Conservation (phyloP, 2,888 invertebrate species). For the Cistogaster globosa region DNA sequence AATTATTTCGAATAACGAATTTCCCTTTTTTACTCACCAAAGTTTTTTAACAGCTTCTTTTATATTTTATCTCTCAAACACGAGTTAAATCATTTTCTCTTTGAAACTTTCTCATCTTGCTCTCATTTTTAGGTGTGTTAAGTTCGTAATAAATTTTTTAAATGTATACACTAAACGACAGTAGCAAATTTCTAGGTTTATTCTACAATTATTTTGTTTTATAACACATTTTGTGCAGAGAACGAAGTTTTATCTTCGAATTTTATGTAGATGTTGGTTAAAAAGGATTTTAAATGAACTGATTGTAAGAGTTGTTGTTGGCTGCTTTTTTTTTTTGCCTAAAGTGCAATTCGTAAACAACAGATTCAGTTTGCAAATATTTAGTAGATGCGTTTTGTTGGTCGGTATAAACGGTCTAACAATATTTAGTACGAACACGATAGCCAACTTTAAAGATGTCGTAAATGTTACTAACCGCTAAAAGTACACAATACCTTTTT, state of each 20-base stretch:
- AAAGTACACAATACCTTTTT: neutral
- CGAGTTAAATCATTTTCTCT: neutral
- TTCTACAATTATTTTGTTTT: too few species aligned
- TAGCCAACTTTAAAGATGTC: neutral
- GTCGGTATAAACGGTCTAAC: constrained; percentile 70
- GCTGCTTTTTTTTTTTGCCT: constrained; percentile 36
- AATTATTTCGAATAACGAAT: constrained; percentile 41
- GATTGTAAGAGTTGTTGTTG: constrained; percentile 8
- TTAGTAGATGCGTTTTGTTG: constrained; percentile 73
- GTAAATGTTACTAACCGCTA: constrained; percentile 29
- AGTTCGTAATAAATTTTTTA: constrained; percentile 1
- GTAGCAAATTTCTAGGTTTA: neutral
- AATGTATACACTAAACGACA: neutral
- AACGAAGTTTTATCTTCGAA: constrained; percentile 65
- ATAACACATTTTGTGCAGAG: constrained; percentile 10
- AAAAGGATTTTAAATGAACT: constrained; percentile 33
- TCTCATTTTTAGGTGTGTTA: constrained; percentile 30
- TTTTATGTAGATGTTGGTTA: constrained; percentile 42
- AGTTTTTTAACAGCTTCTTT: too few species aligned
- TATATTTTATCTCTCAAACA: constrained; percentile 7
- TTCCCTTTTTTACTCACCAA: constrained; percentile 2
- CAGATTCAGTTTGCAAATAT: constrained; percentile 56
- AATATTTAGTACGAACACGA: constrained; percentile 14
- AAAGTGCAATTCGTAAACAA: constrained; percentile 73
- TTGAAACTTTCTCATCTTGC: neutral